These are phyloP conservation scores for Saguinus midas DNA, from an alignment of 2,113 vertebrate genomes.

Conservation along the genomic window DNA sequence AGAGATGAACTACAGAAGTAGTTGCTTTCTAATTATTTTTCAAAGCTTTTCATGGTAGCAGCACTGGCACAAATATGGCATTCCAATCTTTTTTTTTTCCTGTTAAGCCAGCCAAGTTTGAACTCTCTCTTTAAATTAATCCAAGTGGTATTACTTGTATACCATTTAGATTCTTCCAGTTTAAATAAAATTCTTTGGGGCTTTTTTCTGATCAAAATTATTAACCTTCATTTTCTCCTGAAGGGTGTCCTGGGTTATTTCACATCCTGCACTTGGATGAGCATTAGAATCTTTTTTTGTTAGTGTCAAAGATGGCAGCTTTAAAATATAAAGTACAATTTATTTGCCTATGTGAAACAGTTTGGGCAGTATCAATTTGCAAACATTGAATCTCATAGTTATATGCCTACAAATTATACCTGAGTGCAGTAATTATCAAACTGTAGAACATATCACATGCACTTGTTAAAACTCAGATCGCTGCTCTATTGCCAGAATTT, in stretches of 20 bases:
- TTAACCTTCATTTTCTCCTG: background rate
- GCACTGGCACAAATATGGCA: constrained; percentile 61
- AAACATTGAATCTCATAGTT: background rate
- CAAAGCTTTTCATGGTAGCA: constrained; percentile 59
- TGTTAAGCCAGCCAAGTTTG: constrained; percentile 51
- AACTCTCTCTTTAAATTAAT: constrained; percentile 67
- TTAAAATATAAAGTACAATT: background rate
- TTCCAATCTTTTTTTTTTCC: constrained; percentile 46
- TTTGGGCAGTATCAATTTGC: background rate
- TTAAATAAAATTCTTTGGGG: constrained; percentile 31
- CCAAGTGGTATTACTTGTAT: constrained; percentile 40
- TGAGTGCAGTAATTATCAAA: background rate
- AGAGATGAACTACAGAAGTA: constrained; percentile 35
- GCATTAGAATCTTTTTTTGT: background rate
- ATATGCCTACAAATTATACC: background rate
- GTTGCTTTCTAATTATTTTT: constrained; percentile 70
- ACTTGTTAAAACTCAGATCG: background rate
- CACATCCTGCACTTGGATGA: background rate
- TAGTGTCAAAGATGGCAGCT: background rate
- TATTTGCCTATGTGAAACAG: background rate
- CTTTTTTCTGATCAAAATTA: constrained; percentile 39
- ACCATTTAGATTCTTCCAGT: constrained; percentile 35
- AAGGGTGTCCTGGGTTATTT: background rate
- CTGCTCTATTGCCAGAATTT: background rate
- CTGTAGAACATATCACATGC: background rate